A percentile compares a stretch with the other conserved stretches of the same genome.
These are phyloP conservation scores for Lepidochrysops patricia DNA, from an alignment of 2,888 invertebrate genomes.

Conservation along the genomic window DNA sequence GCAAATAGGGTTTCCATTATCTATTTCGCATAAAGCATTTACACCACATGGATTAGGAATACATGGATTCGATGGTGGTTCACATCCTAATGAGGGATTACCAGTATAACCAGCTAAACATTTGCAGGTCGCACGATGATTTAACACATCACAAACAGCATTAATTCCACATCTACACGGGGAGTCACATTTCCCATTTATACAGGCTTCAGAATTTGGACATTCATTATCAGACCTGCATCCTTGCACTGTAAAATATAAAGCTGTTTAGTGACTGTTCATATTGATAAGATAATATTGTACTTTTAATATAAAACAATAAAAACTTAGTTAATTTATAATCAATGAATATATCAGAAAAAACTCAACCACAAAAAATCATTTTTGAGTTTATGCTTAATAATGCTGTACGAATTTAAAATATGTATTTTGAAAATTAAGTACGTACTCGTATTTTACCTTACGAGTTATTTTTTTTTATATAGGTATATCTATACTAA, in stretches of 20 bases:
- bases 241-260: slow-evolving; percentile 72
- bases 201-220: slow-evolving; percentile 82
- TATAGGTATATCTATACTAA: too few relatives aligned
- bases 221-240: slow-evolving; percentile 84
- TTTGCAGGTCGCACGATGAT: slow-evolving; percentile 86
- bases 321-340: too few relatives aligned
- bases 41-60: slow-evolving; percentile 90
- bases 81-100: slow-evolving; percentile 82
- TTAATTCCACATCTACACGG: slow-evolving; percentile 86
- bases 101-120: slow-evolving; percentile 88
- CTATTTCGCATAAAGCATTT: slow-evolving; percentile 88
- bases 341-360: too few relatives aligned
- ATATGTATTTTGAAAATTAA: too few relatives aligned
- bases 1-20: slow-evolving; percentile 90
- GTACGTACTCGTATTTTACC: too few relatives aligned
- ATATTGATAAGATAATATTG: neutral
- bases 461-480: too few relatives aligned
- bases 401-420: too few relatives aligned
- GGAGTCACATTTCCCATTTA: slow-evolving; percentile 83
- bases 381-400: too few relatives aligned
- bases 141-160: slow-evolving; percentile 86
- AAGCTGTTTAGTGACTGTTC: neutral
- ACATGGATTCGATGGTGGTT: slow-evolving; percentile 84
- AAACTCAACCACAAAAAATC: too few relatives aligned
- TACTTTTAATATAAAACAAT: neutral